Base-by-base conservation (phyloP, 2,888 invertebrate species). In the Invenusta paracnida region DNA sequence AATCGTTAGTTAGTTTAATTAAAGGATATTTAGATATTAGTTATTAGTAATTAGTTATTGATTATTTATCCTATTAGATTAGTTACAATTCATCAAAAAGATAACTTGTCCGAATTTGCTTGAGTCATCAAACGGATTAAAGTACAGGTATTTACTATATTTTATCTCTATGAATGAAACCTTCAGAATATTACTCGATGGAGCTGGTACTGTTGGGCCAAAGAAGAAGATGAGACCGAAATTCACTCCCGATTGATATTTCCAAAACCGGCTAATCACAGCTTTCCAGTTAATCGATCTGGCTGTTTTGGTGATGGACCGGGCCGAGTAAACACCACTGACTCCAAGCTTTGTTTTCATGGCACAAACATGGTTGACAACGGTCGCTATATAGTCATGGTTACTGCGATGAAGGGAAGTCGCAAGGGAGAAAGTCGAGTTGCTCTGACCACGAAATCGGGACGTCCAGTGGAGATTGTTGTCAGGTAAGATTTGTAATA, bases 281-380 rank as follows among this genome's bases (percentile, higher is more conserved):
- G 29, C 23, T 85, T 82, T 29, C 27, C 29, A 0, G 23, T n/a
- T 11, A 23, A 0, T 17, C 67, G 79, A 2, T 29, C 79, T 30
- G 86, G 86, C 25, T 86, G 86, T 29, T 86, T 86, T 73, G 86
- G 86, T 28, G 85, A 84, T 73, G 86, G 85, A 13, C 86, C 86
- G 0, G 86, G 86, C 5, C 11, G 23, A 17, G 31, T 86, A 17
- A 86, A 86, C 31, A 67, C 85, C 28, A 73, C 86, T 5, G 17
- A 23, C 0, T 23, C 73, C 13, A 85, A 48, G 31, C 30, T 84
- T 17, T 85, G 84, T 29, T 85, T 85, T 29, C 30, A 30, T 28
- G 85, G 84, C 1, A 2, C 29, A 17, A 84, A 84, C 28, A 28
- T 84, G 84, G 81, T 29, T 1, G 13, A 23, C 84, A 28, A 84